Conservation (phyloP, 2,888 invertebrate species). For the Campoletis raptor region DNA sequence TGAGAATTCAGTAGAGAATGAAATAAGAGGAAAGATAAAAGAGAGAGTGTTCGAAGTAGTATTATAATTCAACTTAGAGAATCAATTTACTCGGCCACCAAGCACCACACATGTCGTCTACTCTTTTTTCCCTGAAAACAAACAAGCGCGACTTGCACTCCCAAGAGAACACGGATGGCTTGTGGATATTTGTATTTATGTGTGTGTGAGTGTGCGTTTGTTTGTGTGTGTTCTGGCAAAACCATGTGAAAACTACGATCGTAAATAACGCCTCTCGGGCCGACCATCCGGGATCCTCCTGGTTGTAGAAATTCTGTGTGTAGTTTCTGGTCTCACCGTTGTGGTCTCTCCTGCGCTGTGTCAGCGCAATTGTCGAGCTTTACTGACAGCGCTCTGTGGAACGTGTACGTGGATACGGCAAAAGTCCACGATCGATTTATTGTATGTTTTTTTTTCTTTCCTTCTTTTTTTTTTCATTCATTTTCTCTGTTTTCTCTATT, state of each 20-base stretch:
- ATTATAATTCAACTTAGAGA: conserved; percentile 79
- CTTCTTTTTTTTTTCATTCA: conserved; percentile 1
- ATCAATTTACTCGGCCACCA: conserved; percentile 75
- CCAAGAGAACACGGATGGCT: conserved; percentile 23
- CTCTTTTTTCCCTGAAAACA: conserved; percentile 48
- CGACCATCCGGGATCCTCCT: conserved; percentile 50
- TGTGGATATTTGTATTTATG: neutral
- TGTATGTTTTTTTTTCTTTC: conserved; percentile 9
- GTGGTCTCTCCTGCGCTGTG: conserved; percentile 40
- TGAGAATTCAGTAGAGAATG: neutral
- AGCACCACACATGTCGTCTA: conserved; percentile 9
- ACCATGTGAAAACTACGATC: conserved; percentile 52
- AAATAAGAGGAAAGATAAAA: conserved; percentile 19
- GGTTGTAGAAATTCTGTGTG: conserved; percentile 55
- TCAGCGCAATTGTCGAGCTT: conserved; percentile 52
- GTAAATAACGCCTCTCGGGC: conserved; percentile 60
- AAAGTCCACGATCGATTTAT: conserved; percentile 37
- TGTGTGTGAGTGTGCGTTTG: neutral
- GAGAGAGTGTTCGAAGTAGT: conserved; percentile 54
- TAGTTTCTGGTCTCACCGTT: conserved; percentile 47
- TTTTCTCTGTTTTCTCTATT: conserved; percentile 11
- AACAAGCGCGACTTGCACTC: conserved; percentile 43
- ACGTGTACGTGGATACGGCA: conserved; percentile 10
- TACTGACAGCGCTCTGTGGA: conserved; percentile 32
- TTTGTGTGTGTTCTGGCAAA: conserved; percentile 29